Evolutionary conservation across 2,888 invertebrate species (phyloP), one percentile per base, ranked within the genome.

Genomic region (Pherbina coryleti): DNA sequence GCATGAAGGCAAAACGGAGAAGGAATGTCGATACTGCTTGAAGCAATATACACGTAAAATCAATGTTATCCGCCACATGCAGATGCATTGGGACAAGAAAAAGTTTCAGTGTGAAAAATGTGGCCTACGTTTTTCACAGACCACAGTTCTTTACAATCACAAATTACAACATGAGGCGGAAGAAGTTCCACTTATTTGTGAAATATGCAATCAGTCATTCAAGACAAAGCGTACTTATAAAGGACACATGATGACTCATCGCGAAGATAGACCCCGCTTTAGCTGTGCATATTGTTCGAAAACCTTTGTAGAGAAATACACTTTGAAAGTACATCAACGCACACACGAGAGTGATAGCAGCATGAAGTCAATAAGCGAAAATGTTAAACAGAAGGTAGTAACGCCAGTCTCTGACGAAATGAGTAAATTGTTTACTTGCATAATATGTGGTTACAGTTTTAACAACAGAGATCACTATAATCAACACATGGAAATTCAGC

Each of bases 21-120:
- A 86, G 31, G 86, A 88, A 17, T 88, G 88, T 5, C 84, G 89
- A n/a, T 89, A 85, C 76, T 88, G 88, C 44, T 79, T 83, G 3
- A 88, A 88, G 73, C 83, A 85, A 76, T 88, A 88, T 72, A 85
- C 86, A 1, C 85, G 85, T 1, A 88, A 88, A 77, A 85, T 87
- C 1, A 88, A 87, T 74, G 86, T 86, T 0, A 82, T 89, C 37
- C 84, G 89, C 0, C 88, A 88, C 67, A 88, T 88, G 88, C 86
- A 89, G n/a, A 82, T 85, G 5, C 88, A 88, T 67, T 87, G 85
- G 83, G 84, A 89, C 31, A 87, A 86, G 57, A 88, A 89, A 73
- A 87, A 88, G 69, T 88, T 86, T 77, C 89, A 89, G 34, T 88
- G 88, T 44, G 88, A 88, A 34, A 88, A 87, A 44, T 88, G 88